Conservation (phyloP, 2,113 vertebrate genomes). For the Semicossyphus pulcher region DNA sequence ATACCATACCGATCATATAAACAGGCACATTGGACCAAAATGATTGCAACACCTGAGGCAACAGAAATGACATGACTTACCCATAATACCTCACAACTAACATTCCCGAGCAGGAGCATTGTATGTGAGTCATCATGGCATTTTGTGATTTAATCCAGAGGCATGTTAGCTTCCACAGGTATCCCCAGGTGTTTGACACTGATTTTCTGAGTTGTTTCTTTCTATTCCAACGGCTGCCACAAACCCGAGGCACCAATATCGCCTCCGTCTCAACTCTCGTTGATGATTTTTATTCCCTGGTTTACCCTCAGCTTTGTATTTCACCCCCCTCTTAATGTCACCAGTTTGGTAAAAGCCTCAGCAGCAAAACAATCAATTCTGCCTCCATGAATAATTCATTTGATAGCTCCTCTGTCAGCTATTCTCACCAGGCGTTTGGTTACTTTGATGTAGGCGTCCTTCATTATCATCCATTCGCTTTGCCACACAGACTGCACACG, state of each 20-base stretch:
- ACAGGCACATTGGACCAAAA: constrained; percentile 6
- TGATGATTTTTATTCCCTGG: background rate
- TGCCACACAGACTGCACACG: background rate
- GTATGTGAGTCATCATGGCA: constrained; percentile 27
- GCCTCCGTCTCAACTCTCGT: background rate
- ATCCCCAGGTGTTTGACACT: constrained; percentile 34
- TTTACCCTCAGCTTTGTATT: constrained; percentile 39
- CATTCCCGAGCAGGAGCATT: background rate
- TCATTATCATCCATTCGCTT: constrained; percentile 30
- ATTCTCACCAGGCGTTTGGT: constrained; percentile 45
- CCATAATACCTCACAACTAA: constrained; percentile 11
- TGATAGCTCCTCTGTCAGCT: constrained; percentile 62
- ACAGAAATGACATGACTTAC: constrained; percentile 30
- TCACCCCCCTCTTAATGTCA: constrained; percentile 58
- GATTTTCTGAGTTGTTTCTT: constrained; percentile 16
- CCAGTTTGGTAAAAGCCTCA: constrained; percentile 57
- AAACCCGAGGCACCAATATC: constrained; percentile 25
- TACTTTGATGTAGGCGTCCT: constrained; percentile 61
- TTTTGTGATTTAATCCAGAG: constrained; percentile 41
- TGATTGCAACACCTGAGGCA: constrained; percentile 17
- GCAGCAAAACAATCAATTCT: constrained; percentile 52
- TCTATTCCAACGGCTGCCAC: constrained; percentile 38
- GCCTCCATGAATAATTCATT: constrained; percentile 71
- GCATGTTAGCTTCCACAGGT: constrained; percentile 40
- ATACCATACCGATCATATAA: background rate